Evolutionary conservation across 2,797 vertebrate species (phyloP).

Genomic region (Moxostoma hubbsi): DNA sequence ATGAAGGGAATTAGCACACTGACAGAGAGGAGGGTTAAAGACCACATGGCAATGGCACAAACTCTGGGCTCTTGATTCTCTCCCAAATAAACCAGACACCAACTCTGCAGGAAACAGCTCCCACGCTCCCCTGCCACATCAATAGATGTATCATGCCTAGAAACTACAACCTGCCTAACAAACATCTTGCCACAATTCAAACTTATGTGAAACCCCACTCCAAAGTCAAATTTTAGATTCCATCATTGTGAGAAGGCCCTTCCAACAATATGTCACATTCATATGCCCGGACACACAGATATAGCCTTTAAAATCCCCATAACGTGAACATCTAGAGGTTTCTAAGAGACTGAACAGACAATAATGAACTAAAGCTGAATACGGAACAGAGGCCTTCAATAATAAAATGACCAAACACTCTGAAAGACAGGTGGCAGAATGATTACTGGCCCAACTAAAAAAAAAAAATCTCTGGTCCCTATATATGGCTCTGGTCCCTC

Average conservation of each 20-base stretch:
- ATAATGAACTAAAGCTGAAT: slow-evolving; percentile 47
- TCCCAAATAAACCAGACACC: slow-evolving; percentile 40
- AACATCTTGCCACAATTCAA: slow-evolving; percentile 25
- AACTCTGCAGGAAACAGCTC: slow-evolving; percentile 16
- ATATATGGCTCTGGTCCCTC: not conserved
- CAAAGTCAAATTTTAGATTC: slow-evolving; percentile 35
- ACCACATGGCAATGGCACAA: slow-evolving; percentile 41
- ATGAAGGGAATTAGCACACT: slow-evolving; percentile 14
- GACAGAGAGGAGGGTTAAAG: slow-evolving; percentile 47
- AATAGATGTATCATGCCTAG: not conserved
- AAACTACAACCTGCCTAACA: slow-evolving; percentile 24
- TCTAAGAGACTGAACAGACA: slow-evolving; percentile 17
- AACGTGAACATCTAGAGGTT: slow-evolving; percentile 49
- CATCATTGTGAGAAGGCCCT: slow-evolving; percentile 35
- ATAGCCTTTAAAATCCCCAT: slow-evolving; percentile 59
- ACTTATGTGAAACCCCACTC: slow-evolving; percentile 13
- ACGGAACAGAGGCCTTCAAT: not conserved
- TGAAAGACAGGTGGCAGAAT: no score
- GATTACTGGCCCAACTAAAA: not conserved
- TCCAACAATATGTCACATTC: slow-evolving; percentile 36
- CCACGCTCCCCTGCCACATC: slow-evolving; percentile 1
- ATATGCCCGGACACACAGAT: slow-evolving; percentile 49
- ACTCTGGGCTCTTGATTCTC: slow-evolving; percentile 27
- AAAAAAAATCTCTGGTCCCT: not conserved
- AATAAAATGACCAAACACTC: not conserved